A percentile compares a stretch with the other conserved stretches of the same genome.
Evolutionary conservation across 2,888 invertebrate species (phyloP).

Genomic region (Lithodes maja): DNA sequence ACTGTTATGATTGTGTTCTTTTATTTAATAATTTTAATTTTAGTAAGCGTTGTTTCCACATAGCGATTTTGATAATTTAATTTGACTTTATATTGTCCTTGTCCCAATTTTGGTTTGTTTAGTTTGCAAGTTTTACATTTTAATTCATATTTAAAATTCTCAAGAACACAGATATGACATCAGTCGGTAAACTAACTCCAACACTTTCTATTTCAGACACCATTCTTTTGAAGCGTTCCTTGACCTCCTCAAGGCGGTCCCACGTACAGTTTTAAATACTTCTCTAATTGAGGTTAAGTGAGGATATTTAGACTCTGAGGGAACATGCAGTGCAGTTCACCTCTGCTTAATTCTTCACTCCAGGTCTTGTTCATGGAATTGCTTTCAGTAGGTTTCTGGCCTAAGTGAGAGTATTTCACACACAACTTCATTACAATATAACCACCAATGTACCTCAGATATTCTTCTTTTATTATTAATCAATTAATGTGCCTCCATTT

Average conservation of each 20-base stretch:
- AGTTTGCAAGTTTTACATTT: neutral
- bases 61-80: too few relatives aligned
- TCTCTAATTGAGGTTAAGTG: neutral
- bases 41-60: too few relatives aligned
- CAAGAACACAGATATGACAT: neutral
- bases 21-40: too few relatives aligned
- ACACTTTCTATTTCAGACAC: neutral
- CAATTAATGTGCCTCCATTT: neutral
- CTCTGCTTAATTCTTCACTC: slow-evolving; percentile 1
- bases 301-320: neutral
- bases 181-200: slow-evolving; percentile 7
- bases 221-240: neutral
- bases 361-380: slow-evolving; percentile 5
- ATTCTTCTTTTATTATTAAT: neutral
- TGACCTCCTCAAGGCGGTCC: neutral
- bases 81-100: neutral
- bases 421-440: neutral
- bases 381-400: neutral
- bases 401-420: neutral
- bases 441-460: slow-evolving; percentile 3
- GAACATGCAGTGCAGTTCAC: neutral
- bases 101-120: neutral
- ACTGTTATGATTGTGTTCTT: too few relatives aligned
- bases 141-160: neutral
- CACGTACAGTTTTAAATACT: slow-evolving; percentile 10